Conservation (phyloP, 2,888 invertebrate species). For the Aplocera efformata region DNA sequence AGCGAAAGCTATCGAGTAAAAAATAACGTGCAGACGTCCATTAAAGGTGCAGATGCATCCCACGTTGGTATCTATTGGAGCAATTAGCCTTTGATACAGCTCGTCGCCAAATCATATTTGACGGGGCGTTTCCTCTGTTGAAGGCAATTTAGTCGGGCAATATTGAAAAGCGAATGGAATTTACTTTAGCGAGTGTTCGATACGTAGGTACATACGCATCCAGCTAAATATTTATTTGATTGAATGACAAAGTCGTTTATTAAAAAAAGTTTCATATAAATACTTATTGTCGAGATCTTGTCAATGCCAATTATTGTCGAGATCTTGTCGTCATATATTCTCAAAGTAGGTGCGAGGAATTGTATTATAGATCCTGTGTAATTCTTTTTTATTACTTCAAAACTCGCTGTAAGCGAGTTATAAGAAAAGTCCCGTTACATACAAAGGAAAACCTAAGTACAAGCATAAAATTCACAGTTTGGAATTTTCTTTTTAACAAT, state of each 20-base stretch:
- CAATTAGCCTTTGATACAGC: constrained; percentile 69
- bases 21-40: not conserved
- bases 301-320: constrained; percentile 3
- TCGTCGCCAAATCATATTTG: constrained; percentile 65
- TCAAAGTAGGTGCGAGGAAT: no score
- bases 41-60: constrained; percentile 22
- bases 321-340: no score
- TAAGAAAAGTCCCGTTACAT: no score
- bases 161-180: constrained; percentile 59
- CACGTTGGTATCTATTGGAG: constrained; percentile 38
- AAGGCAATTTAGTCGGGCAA: constrained; percentile 56
- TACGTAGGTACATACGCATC: constrained; percentile 23
- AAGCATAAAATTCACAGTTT: not conserved
- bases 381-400: no score
- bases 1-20: no score
- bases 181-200: constrained; percentile 48
- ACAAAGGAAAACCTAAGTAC: not conserved
- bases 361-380: no score
- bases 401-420: no score
- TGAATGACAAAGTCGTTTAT: constrained; percentile 18
- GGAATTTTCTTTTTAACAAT: constrained; percentile 36
- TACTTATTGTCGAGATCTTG: no score
- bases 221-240: constrained; percentile 22
- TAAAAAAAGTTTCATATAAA: no score
- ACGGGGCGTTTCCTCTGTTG: constrained; percentile 53